Evolutionary conservation across 2,888 invertebrate species (phyloP), one percentile per base, ranked within the genome.

Genomic region (Brachyptera putata): DNA sequence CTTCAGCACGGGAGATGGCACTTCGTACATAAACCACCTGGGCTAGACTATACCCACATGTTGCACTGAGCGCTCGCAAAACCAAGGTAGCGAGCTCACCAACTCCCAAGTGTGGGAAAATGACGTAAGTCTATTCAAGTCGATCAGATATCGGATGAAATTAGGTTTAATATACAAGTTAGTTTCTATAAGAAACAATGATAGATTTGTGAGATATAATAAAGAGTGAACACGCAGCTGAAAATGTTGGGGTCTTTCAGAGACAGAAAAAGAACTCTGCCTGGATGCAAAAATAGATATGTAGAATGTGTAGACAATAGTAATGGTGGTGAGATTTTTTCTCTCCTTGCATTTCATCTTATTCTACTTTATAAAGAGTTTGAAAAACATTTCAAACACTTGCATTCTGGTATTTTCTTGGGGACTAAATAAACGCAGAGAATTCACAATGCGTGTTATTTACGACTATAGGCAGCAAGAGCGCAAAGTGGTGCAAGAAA

Each of bases 341-440:
- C 59, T 21, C 53, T 53, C n/a, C n/a, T n/a, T n/a, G 59, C 56
- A 26, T 39, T 60, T 43, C 55, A 46, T 58, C 58, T 48, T n/a
- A n/a, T n/a, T 58, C 37, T 53, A 53, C 58, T 58, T 61, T 58
- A 53, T 58, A 61, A 61, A 58, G 53, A 58, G 57, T 61, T 57
- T 46, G 58, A 59, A 62, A 62, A 62, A 62, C 58, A 59, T 62
- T 61, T 58, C 53, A 56, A 58, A 58, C 61, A 30, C 37, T 34
- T 50, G 30, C 62, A 62, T 62, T 62, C 62, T 62, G 56, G 59
- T 58, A 56, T 61, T 56, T 59, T 59, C 62, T 56, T 62, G 56
- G 59, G 59, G 59, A 49, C 56, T 60, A 53, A 56, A 58, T 61
- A 61, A 58, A 62, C 36, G 57, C 59, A 14, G 37, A 50, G 59